Evolutionary conservation across 2,113 vertebrate species (phyloP), one percentile per base, ranked within the genome.

Genomic region (Bungarus multicinctus): DNA sequence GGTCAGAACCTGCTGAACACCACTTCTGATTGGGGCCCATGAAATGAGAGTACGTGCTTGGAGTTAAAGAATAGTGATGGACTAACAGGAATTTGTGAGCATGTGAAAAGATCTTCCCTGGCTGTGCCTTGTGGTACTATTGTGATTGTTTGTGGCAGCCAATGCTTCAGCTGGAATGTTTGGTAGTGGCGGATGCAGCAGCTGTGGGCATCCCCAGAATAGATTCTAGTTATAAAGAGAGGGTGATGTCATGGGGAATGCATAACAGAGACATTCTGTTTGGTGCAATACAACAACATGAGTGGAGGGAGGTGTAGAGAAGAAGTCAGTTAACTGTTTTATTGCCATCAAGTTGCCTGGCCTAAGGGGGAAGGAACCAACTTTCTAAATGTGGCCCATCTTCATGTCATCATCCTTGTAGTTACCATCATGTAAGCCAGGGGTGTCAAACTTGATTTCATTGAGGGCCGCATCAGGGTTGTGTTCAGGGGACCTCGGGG

Each of bases 151-250:
- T 58, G 39, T 50, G 55, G 0, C 54, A 50, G 53, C 16, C 57
- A 45, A 23, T 3, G 39, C 50, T 55, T n/a, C 91, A 45, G 74
- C 85, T 81, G 16, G 30, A 85, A 55, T 45, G 27, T 27, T 47
- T 25, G 30, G 43, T 14, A 54, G 55, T 74, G 7, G 74, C 4
- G 1, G 52, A 2, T 2, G 23, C n/a, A 45, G 87, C 87, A 34
- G 60, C 87, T 88, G 87, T 57, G 91, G 69, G 92, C 39, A 89
- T 58, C 92, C 88, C 88, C 69, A 85, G 64, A 92, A 92, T 92
- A 92, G 92, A 89, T 57, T 5, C 34, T 30, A 23, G 92, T 57
- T 89, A 89, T 92, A 92, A 89, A 89, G 27, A 30, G 85, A 34
- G 39, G 88, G 16, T 92, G 92, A 92, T 85, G 92, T 92, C 92